These are phyloP conservation scores for Suricata suricatta DNA, from an alignment of 2,113 vertebrate genomes.

Conservation along the genomic window DNA sequence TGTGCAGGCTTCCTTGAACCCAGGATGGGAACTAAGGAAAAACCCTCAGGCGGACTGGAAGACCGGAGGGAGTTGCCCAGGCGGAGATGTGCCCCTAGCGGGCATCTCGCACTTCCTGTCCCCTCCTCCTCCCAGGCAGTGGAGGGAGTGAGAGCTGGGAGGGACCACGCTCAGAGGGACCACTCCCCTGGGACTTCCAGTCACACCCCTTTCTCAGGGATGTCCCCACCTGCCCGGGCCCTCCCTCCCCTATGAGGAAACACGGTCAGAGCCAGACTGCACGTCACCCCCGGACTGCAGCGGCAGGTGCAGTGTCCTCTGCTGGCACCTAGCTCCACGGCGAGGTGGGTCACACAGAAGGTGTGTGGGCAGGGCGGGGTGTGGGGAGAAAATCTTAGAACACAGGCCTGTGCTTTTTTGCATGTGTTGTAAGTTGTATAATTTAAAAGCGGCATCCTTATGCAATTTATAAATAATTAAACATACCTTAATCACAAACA, in stretches of 20 bases:
- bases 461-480: background rate
- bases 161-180: rapidly evolving
- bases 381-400: background rate
- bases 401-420: background rate
- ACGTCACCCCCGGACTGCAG: background rate
- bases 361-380: background rate
- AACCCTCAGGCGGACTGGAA: background rate
- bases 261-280: background rate
- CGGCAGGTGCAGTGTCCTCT: no score
- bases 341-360: background rate
- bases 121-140: background rate
- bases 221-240: background rate
- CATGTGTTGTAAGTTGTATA: background rate
- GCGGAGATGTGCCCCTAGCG: rapidly evolving
- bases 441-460: background rate
- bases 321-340: background rate
- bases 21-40: background rate
- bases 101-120: background rate
- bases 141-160: background rate
- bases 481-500: background rate
- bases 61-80: background rate
- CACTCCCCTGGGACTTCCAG: background rate
- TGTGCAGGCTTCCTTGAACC: slow-evolving; percentile 32
- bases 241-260: no score
- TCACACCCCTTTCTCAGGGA: background rate